Percentiles rank a stretch among this genome's conserved stretches.
Conservation (phyloP, 1,140 invertebrate genomes). For the Scaptomyza pallida region DNA sequence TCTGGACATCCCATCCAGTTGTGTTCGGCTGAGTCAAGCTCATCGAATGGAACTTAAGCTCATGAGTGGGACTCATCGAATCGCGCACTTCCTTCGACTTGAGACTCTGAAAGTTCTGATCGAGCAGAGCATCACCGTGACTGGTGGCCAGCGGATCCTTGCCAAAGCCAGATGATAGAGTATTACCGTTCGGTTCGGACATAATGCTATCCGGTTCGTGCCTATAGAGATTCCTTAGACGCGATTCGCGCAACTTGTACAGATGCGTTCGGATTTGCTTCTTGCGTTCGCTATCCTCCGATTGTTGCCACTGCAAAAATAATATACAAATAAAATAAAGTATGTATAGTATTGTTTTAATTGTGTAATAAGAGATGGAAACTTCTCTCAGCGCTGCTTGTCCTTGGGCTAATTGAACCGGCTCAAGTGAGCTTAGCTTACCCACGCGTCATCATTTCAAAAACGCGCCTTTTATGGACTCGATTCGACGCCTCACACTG, state of each 20-base stretch:
- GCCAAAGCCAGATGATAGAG: slow-evolving; percentile 60
- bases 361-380: not conserved
- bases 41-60: slow-evolving; percentile 80
- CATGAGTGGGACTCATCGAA: slow-evolving; percentile 89
- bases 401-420: slow-evolving; percentile 64
- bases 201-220: slow-evolving; percentile 64
- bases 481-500: slow-evolving; percentile 35
- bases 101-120: slow-evolving; percentile 90
- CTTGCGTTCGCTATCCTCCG: slow-evolving; percentile 92
- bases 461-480: slow-evolving; percentile 50
- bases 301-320: slow-evolving; percentile 90
- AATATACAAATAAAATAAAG: slow-evolving; percentile 5
- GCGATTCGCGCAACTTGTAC: slow-evolving; percentile 91
- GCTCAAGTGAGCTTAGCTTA: slow-evolving; percentile 20
- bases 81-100: slow-evolving; percentile 91
- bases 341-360: not conserved
- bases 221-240: slow-evolving; percentile 89
- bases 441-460: slow-evolving; percentile 23
- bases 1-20: slow-evolving; percentile 84
- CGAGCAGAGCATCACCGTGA: slow-evolving; percentile 88
- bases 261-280: slow-evolving; percentile 93
- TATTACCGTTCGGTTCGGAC: slow-evolving; percentile 81
- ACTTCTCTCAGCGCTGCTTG: slow-evolving; percentile 12
- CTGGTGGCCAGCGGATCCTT: slow-evolving; percentile 84
- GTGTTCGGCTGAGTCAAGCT: slow-evolving; percentile 70